Evolutionary conservation across 2,113 vertebrate genomes (phyloP), one percentile per base, ranked within the genome.

Genomic region (Cebus imitator): DNA sequence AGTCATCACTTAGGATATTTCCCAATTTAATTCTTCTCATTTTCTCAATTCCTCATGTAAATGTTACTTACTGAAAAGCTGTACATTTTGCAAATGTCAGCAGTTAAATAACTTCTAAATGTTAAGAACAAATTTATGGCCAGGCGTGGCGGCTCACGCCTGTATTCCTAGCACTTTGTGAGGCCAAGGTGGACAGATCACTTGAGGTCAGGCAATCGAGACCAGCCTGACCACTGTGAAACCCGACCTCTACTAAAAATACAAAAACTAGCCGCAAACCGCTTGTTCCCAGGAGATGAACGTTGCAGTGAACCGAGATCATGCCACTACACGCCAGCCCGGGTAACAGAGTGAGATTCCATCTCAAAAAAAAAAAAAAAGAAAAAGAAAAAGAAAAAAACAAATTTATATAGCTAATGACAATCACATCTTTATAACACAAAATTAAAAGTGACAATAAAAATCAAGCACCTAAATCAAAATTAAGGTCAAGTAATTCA

Each of bases 381-480:
- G 13, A 64, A 92, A 78, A 12, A 94, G 9, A 58, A 58, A 64
- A 64, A 64, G 61, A 30, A 64, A 92, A 78, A 12, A 94, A 96
- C n/a, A 97, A 32, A 93, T 94, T 95, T 93, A 97, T 27, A 94
- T 7, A 80, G 14, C 11, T 70, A 94, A 88, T 43, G 55, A 96
- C 48, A 80, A 94, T 27, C 27, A 27, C 20, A 87, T 90, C 85
- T 86, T 97, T 94, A 70, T 76, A 70, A 96, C 86, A 93, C 70
- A 88, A 96, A 93, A 90, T 61, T 68, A 27, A 97, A 90, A 78
- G 17, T 43, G 43, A 75, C 37, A 96, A 81, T 90, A 92, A 92
- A 95, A 82, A 82, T 48, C 55, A 66, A 94, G 80, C 4, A 43
- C 58, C 92, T 93, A 95, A 89, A 52, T 94, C 6, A 94, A 94